phyloP scores from a whole-genome alignment of 1,140 invertebrate genomes.

The Physella acuta region DNA sequence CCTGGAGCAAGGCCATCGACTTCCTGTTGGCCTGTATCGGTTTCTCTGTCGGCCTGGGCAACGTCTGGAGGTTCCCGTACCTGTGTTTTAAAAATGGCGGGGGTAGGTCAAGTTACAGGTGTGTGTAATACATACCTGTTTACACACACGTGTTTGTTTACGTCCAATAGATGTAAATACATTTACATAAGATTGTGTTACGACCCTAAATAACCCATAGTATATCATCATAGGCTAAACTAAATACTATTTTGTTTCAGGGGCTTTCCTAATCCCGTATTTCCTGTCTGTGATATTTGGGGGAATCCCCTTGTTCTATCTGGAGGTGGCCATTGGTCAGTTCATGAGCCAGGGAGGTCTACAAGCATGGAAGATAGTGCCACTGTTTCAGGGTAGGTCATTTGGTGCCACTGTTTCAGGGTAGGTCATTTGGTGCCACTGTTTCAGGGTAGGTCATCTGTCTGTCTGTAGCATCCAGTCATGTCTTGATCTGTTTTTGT shows the following conservation, averaged over 20 bases:
- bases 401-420: constrained; percentile 97
- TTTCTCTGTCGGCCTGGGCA: not conserved
- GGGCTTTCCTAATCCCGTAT: constrained; percentile 90
- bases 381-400: constrained; percentile 92
- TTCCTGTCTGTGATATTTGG: constrained; percentile 89
- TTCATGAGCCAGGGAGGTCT: constrained; percentile 80
- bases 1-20: not conserved
- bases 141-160: too few relatives aligned
- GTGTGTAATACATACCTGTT: too few relatives aligned
- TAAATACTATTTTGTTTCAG: too few relatives aligned
- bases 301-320: constrained; percentile 89
- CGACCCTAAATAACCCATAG: too few relatives aligned
- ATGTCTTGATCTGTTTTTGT: too few relatives aligned
- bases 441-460: constrained; percentile 92
- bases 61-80: not conserved
- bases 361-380: constrained; percentile 94
- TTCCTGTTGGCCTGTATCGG: not conserved
- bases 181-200: too few relatives aligned
- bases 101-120: too few relatives aligned
- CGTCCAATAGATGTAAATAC: too few relatives aligned
- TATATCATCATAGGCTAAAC: too few relatives aligned
- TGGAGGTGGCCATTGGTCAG: constrained; percentile 87
- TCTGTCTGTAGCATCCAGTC: too few relatives aligned
- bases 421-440: constrained; percentile 89
- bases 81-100: not conserved